These are phyloP conservation scores for Apocrypta bakeri DNA, from an alignment of 1,140 invertebrate species.

Conservation along the genomic window DNA sequence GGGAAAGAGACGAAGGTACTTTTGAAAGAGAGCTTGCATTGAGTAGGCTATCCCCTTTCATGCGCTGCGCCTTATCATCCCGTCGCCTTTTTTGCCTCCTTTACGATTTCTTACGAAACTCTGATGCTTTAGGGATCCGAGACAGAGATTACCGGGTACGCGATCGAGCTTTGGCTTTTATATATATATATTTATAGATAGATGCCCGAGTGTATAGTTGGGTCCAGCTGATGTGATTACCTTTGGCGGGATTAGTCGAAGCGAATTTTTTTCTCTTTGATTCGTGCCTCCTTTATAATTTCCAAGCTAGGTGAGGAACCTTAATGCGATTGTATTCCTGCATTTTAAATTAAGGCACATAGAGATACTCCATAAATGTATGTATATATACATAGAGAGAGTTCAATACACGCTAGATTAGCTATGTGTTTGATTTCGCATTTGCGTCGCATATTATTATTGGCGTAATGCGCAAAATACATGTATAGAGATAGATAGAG, in stretches of 20 bases:
- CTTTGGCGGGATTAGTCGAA: not conserved
- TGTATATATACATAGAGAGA: no score
- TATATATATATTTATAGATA: not conserved
- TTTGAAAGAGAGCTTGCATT: conserved; percentile 1
- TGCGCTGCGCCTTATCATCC: conserved; percentile 15
- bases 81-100: not conserved
- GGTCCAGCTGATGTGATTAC: not conserved
- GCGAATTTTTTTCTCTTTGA: not conserved
- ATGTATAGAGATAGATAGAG: no score
- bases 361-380: no score
- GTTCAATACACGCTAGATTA: no score
- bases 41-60: not conserved
- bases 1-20: not conserved
- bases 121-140: not conserved
- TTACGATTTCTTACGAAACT: not conserved
- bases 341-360: no score
- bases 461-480: no score
- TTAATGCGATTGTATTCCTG: no score
- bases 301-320: no score
- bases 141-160: conserved; percentile 13
- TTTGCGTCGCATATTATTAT: no score
- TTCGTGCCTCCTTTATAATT: no score
- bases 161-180: conserved; percentile 3
- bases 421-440: no score
- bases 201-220: not conserved